Percentiles rank a stretch among this genome's conserved stretches.
Evolutionary conservation across 2,113 vertebrate species (phyloP).

Genomic region (Cygnus atratus): DNA sequence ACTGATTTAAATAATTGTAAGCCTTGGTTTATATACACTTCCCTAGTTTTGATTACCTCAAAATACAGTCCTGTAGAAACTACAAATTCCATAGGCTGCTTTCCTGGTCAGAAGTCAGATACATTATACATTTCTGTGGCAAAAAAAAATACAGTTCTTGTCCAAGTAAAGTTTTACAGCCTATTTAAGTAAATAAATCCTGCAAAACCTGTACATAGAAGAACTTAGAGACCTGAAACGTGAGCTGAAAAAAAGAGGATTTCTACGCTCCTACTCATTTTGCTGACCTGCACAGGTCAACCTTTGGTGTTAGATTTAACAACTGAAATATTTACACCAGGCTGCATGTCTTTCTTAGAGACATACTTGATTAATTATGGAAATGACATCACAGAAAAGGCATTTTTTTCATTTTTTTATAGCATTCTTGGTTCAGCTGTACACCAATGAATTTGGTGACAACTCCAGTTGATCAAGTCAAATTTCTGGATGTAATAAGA

Average conservation of each 20-base stretch:
- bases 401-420: background rate
- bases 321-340: background rate
- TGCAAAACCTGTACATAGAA: background rate
- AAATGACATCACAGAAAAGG: background rate
- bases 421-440: background rate
- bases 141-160: background rate
- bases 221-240: background rate
- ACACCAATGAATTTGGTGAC: background rate
- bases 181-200: background rate
- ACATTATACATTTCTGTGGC: fast-evolving
- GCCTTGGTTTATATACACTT: background rate
- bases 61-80: background rate
- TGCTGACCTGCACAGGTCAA: background rate
- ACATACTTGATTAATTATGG: background rate
- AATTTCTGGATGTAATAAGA: background rate
- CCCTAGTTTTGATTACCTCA: background rate
- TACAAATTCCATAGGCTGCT: background rate
- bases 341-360: background rate
- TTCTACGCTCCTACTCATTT: background rate
- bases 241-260: background rate
- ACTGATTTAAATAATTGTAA: background rate
- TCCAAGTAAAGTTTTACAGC: background rate
- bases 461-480: background rate
- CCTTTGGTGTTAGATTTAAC: background rate
- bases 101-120: background rate